phyloP scores from a whole-genome alignment of 2,797 vertebrate species.

The Triplophysa yarkandensis region DNA sequence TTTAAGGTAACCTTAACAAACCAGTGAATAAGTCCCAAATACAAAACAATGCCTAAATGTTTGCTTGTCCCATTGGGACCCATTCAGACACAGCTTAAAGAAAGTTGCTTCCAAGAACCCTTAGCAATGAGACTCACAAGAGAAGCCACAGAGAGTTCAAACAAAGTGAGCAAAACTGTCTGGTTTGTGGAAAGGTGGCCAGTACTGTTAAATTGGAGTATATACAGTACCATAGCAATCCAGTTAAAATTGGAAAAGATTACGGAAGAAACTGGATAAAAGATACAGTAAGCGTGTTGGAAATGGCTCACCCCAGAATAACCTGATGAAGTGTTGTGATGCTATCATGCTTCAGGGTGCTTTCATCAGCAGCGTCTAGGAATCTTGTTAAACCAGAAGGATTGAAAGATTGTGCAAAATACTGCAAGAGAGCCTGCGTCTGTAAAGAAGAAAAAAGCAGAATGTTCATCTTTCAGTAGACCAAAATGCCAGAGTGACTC shows the following conservation, averaged over 20 bases:
- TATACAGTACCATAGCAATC: neutral
- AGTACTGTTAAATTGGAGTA: neutral
- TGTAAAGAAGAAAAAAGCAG: neutral
- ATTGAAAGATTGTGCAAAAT: neutral
- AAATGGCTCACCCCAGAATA: neutral
- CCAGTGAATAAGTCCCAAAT: neutral
- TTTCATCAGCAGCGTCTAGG: constrained; percentile 14
- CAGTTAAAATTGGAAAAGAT: neutral
- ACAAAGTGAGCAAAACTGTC: neutral
- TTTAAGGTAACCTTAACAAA: constrained; percentile 10
- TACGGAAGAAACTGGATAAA: neutral
- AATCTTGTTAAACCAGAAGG: neutral
- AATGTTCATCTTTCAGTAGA: constrained; percentile 10
- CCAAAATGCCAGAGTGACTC: neutral
- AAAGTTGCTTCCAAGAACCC: neutral
- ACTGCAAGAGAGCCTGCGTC: neutral
- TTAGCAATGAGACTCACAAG: neutral
- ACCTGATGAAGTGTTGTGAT: constrained; percentile 1
- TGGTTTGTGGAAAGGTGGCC: neutral
- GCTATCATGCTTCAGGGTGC: neutral
- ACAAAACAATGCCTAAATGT: constrained; percentile 10
- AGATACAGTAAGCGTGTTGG: neutral
- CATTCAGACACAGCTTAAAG: constrained; percentile 7
- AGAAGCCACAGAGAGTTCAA: neutral
- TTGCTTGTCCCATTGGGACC: constrained; percentile 27